Evolutionary conservation across 2,113 vertebrate species (phyloP), one percentile per base, ranked within the genome.

Genomic region (Macquaria australasica): DNA sequence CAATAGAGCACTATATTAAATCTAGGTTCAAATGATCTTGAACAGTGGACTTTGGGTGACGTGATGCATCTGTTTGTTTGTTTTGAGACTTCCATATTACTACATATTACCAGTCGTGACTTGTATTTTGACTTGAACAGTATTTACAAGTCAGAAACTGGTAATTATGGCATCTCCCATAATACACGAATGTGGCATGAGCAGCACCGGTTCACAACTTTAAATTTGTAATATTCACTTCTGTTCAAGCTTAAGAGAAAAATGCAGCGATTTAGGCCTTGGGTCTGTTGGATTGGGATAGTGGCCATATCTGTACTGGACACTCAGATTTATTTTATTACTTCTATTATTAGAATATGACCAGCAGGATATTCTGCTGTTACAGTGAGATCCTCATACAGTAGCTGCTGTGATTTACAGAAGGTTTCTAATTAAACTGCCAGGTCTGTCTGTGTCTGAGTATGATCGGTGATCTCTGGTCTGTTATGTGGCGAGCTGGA

Each of bases 381-480:
- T 45, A 15, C 73, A 62, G 5, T 79, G 48, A 63, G 25, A 28
- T 62, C 45, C 53, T 82, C 21, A 66, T 48, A 37, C 48, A 51
- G 68, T 23, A 21, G 37, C 63, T 53, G 18, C 84, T 64, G 58
- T n/a, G 66, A 63, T 59, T 77, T 81, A 31, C 48, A 67, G 51
- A 41, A 66, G 73, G 23, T n/a, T 43, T 53, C 70, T 77, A 73
- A 87, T 83, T 73, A n/a, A 79, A 56, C 39, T 23, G 73, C 66
- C 78, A 76, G 63, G 34, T 31, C 45, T 67, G 60, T 23, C 51
- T 79, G 45, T 63, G 45, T 21, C 11, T 59, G 64, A 70, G 55
- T 7, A 59, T 73, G 73, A 81, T 79, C 82, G 41, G 50, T 78
- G 75, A 56, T 50, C 50, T 79, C 39, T 58, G 70, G 25, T 58